phyloP scores from a whole-genome alignment of 2,797 vertebrate genomes.

The Hypotaenidia okinawae region DNA sequence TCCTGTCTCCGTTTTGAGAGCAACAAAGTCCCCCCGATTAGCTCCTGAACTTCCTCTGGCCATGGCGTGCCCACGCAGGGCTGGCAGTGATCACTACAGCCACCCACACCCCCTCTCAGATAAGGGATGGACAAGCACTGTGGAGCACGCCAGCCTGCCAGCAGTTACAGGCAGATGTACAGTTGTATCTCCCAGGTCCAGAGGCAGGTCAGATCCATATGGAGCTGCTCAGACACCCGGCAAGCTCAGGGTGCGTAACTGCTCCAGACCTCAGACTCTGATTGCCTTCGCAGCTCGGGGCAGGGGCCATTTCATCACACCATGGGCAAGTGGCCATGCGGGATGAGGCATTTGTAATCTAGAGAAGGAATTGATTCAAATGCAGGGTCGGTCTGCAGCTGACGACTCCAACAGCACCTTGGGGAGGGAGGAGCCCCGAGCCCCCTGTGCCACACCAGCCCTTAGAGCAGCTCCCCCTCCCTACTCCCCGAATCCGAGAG shows the following conservation, averaged over 20 bases:
- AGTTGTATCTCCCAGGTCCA: not conserved
- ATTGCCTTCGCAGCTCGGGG: not conserved
- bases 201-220: not conserved
- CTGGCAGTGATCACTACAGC: not conserved
- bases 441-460: not conserved
- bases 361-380: not conserved
- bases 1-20: not conserved
- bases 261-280: fast-evolving
- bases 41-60: not conserved
- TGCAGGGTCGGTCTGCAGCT: fast-evolving
- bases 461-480: not conserved
- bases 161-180: not conserved
- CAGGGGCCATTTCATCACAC: not conserved
- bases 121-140: not conserved
- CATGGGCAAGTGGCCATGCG: not conserved
- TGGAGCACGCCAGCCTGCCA: not conserved
- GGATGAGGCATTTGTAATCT: not conserved
- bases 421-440: not conserved
- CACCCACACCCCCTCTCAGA: fast-evolving
- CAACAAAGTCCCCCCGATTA: fast-evolving
- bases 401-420: not conserved
- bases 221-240: fast-evolving
- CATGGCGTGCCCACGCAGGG: fast-evolving
- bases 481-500: not conserved
- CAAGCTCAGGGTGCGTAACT: not conserved